These are phyloP conservation scores for Harpagus bidentatus DNA, from an alignment of 2,113 vertebrate species.

Conservation along the genomic window DNA sequence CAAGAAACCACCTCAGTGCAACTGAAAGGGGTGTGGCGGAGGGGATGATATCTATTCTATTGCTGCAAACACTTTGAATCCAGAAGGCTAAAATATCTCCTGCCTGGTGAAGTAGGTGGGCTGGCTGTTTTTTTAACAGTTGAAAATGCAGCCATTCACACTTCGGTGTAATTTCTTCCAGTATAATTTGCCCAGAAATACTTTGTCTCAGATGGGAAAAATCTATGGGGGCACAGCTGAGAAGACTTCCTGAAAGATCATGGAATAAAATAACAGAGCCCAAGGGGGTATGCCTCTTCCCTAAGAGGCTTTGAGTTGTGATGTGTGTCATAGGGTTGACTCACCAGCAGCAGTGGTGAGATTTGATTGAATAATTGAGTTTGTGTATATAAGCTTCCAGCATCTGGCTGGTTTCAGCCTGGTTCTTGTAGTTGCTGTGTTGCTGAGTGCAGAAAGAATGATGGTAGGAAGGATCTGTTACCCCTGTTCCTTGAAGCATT, in stretches of 20 bases:
- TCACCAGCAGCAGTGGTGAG: background rate
- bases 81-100: background rate
- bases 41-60: background rate
- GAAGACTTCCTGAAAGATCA: background rate
- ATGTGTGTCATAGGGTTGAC: background rate
- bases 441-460: background rate
- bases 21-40: background rate
- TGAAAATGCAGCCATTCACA: background rate
- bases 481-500: background rate
- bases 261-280: background rate
- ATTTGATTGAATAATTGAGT: background rate
- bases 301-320: background rate
- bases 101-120: background rate
- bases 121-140: background rate
- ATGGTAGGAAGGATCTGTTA: background rate
- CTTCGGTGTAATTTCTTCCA: background rate
- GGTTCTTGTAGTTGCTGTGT: background rate
- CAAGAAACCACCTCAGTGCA: background rate
- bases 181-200: background rate
- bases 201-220: background rate
- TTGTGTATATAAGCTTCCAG: background rate
- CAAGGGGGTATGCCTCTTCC: background rate
- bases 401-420: background rate
- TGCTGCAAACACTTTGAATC: background rate
- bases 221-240: background rate